phyloP scores from a whole-genome alignment of 2,888 invertebrate genomes.

The Leucophenga montana region DNA sequence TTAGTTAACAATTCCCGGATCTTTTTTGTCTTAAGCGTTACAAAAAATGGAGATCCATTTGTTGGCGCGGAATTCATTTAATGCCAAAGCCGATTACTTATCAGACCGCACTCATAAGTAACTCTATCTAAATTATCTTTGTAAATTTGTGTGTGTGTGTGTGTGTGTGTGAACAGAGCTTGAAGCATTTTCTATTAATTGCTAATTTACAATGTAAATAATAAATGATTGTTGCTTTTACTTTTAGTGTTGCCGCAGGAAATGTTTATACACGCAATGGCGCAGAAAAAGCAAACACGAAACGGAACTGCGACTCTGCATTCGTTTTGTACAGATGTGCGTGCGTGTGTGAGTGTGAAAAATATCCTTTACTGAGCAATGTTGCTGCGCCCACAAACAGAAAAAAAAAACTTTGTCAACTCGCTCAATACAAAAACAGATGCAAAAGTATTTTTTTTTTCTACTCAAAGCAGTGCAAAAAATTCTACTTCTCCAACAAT shows the following conservation, averaged over 20 bases:
- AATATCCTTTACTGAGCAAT: not conserved
- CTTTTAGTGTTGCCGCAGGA: constrained; percentile 3
- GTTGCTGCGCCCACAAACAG: not conserved
- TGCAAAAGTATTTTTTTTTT: too few relatives aligned
- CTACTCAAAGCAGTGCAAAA: too few relatives aligned
- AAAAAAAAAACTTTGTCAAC: constrained; percentile 13
- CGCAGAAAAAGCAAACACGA: not conserved
- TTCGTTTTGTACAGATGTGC: not conserved
- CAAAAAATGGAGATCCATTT: too few relatives aligned
- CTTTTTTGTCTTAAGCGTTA: too few relatives aligned
- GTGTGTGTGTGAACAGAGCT: constrained; percentile 33
- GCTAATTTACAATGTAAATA: constrained; percentile 49
- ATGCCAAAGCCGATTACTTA: too few relatives aligned
- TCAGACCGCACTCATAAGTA: too few relatives aligned
- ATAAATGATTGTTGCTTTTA: constrained; percentile 41
- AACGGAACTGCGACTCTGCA: too few relatives aligned
- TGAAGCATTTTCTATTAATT: constrained; percentile 48
- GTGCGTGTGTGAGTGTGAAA: not conserved
- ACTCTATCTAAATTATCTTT: not conserved
- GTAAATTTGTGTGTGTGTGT: constrained; percentile 32
- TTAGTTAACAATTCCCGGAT: too few relatives aligned
- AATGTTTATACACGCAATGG: constrained; percentile 9
- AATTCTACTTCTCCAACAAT: not conserved
- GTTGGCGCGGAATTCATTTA: too few relatives aligned
- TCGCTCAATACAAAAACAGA: not conserved